phyloP scores from a whole-genome alignment of 2,888 invertebrate genomes.

The Lissocephala sabroskyi region DNA sequence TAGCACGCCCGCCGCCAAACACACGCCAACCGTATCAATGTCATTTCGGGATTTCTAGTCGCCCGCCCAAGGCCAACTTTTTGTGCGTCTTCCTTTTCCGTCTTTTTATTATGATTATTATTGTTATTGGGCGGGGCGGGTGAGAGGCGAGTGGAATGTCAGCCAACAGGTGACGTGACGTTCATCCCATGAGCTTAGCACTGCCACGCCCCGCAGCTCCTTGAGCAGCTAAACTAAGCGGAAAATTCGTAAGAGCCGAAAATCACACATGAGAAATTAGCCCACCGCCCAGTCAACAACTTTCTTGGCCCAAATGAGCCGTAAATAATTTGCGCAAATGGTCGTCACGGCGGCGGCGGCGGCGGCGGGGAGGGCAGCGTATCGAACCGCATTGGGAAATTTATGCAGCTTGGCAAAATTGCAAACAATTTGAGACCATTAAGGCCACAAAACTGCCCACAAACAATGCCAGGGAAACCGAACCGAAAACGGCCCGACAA shows the following conservation, averaged over 20 bases:
- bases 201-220: no score
- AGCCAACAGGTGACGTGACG: conserved; percentile 39
- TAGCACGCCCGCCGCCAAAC: conserved; percentile 38
- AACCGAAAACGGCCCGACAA: no score
- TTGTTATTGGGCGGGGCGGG: conserved; percentile 28
- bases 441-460: neutral
- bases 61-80: no score
- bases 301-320: conserved; percentile 50
- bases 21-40: conserved; percentile 25
- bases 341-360: conserved; percentile 10
- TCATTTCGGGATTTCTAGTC: conserved; percentile 10
- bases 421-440: neutral
- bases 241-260: conserved; percentile 24
- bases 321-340: conserved; percentile 61
- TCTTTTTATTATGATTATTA: conserved; percentile 55
- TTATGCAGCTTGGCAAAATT: conserved; percentile 1
- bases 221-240: conserved; percentile 57
- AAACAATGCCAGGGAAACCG: no score
- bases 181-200: conserved; percentile 3
- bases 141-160: conserved; percentile 29
- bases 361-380: neutral
- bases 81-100: conserved; percentile 8
- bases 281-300: conserved; percentile 4
- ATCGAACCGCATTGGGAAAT: neutral
- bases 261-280: conserved; percentile 35